Conservation (phyloP, 2,113 vertebrate genomes). For the Solea senegalensis region DNA sequence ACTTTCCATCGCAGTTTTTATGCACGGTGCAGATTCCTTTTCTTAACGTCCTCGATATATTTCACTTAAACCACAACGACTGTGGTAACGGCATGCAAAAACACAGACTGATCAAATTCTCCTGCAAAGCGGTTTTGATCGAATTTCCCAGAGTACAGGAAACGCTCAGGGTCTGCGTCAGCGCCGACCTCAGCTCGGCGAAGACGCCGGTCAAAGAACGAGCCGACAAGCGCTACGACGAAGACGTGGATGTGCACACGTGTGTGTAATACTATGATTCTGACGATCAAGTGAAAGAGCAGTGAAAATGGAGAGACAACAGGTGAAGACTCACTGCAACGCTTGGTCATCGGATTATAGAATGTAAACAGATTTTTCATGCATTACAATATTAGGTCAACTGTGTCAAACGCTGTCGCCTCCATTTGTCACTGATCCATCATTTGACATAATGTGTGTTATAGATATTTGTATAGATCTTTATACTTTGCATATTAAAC, state of each 20-base stretch:
- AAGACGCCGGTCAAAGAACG: slow-evolving; percentile 8
- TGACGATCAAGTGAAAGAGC: slow-evolving; percentile 52
- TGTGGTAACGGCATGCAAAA: slow-evolving; percentile 34
- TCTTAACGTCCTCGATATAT: slow-evolving; percentile 5
- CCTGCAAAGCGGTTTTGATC: neutral
- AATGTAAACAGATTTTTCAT: slow-evolving; percentile 63
- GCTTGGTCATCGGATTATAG: slow-evolving; percentile 57
- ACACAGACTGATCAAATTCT: slow-evolving; percentile 5
- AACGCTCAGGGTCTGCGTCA: slow-evolving; percentile 14
- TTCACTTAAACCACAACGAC: slow-evolving; percentile 29
- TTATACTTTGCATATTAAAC: slow-evolving; percentile 68
- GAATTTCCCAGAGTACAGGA: slow-evolving; percentile 5
- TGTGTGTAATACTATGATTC: slow-evolving; percentile 23
- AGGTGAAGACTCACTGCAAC: slow-evolving; percentile 36
- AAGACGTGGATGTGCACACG: slow-evolving; percentile 10
- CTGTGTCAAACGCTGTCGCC: slow-evolving; percentile 36
- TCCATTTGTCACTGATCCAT: slow-evolving; percentile 61
- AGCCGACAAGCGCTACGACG: neutral
- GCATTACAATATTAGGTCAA: slow-evolving; percentile 69
- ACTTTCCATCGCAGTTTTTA: slow-evolving; percentile 10
- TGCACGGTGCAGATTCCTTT: slow-evolving; percentile 29
- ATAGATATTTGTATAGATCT: slow-evolving; percentile 33
- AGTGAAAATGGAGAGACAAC: slow-evolving; percentile 49
- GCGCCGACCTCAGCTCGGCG: slow-evolving; percentile 3
- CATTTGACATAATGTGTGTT: slow-evolving; percentile 56